Conservation (phyloP, 2,888 invertebrate species). For the Lacanobia wlatinum region DNA sequence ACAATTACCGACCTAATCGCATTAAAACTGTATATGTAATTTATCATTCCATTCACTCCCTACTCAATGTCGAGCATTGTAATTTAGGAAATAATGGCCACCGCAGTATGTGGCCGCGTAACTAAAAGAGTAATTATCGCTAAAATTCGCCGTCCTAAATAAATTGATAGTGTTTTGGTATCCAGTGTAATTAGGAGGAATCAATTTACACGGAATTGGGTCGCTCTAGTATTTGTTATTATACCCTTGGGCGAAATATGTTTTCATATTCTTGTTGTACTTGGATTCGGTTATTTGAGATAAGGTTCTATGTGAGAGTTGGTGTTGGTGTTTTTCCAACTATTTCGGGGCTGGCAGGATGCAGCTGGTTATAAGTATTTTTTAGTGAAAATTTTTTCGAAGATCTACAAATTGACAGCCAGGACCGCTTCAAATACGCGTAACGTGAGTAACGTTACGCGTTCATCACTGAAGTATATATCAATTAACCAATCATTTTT, state of each 20-base stretch:
- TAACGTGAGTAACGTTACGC: too few species aligned
- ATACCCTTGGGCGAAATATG: constrained; percentile 9
- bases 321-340: neutral
- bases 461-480: too few species aligned
- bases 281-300: neutral
- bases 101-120: constrained; percentile 44
- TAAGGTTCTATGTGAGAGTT: too few species aligned
- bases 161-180: constrained; percentile 58
- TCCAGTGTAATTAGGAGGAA: constrained; percentile 51
- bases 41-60: constrained; percentile 38
- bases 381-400: too few species aligned
- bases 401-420: too few species aligned
- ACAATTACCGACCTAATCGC: neutral
- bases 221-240: constrained; percentile 14
- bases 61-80: constrained; percentile 36
- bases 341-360: neutral
- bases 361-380: too few species aligned
- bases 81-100: constrained; percentile 51
- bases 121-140: constrained; percentile 61
- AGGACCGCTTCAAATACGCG: too few species aligned
- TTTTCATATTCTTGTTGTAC: constrained; percentile 15
- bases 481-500: too few species aligned
- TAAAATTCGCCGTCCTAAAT: constrained; percentile 52
- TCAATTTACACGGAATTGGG: constrained; percentile 55
- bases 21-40: neutral